Base-by-base conservation (phyloP, 1,140 invertebrate genomes). In the Drosophila kepulauana region DNA sequence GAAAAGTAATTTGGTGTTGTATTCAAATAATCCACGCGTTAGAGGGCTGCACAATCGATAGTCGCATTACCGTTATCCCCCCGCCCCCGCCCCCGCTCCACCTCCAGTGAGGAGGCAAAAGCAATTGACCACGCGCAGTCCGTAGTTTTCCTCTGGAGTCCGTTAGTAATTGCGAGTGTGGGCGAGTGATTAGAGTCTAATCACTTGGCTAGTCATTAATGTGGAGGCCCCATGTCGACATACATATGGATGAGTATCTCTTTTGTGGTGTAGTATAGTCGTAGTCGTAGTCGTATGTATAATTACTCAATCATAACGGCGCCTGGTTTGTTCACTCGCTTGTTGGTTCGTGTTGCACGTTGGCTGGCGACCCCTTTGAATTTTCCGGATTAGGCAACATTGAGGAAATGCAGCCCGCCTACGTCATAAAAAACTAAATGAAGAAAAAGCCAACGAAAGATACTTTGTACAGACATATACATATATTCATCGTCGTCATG, bases 261-360 rank as follows among this genome's bases (percentile, higher is more conserved):
- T 38, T 49, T 3, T 45, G 25, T 45, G 20, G 35, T 38, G 1
- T 38, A 25, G 20, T 25, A 25, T 25, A 25, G 20, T 25, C 8
- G 35, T 3, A 38, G 5, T 33, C 33, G 33, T 38, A 11, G 35
- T 25, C 20, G 3, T 38, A 54, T 56, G 15, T 33, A 62, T 66
- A 81, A 80, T 80, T 82, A 78, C 58, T 71, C 70, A 81, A 68
- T 74, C 70, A 71, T 61, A 80, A 68, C 78, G 70, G 30, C 73
- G 57, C 41, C 71, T 46, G 57, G 11, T 3, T 38, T 38, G 35
- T 38, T 25, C 20, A 20, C 20, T 20, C 20, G n/a, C n/a, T 43
- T 13, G 41, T 13, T 43, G 5, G 11, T 62, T 69, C 65, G 65
- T 72, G 73, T 35, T 58, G 56, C 48, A 43, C 16, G 10, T 35